Evolutionary conservation across 1,140 invertebrate species (phyloP).

Genomic region (Cotesia glomerata): DNA sequence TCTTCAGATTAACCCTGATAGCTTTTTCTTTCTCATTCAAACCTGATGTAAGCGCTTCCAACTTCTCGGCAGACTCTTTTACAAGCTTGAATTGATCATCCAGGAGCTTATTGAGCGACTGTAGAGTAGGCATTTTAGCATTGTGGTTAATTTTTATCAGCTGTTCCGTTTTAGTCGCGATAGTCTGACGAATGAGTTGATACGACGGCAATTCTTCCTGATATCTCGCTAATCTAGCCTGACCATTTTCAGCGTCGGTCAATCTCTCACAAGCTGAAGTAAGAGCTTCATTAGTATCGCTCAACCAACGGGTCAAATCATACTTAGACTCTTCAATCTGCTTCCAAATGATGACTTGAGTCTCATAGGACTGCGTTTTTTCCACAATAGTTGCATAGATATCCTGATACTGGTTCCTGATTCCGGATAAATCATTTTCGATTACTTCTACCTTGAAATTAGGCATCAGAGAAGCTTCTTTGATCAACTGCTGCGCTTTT

Average conservation of each 20-base stretch:
- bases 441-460: slow-evolving; percentile 73
- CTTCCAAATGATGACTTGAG: slow-evolving; percentile 88
- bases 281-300: slow-evolving; percentile 77
- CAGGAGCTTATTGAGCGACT: slow-evolving; percentile 72
- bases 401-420: slow-evolving; percentile 77
- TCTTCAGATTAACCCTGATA: slow-evolving; percentile 75
- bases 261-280: slow-evolving; percentile 76
- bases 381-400: slow-evolving; percentile 73
- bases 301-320: slow-evolving; percentile 83
- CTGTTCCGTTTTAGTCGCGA: slow-evolving; percentile 81
- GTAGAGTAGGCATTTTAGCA: slow-evolving; percentile 72
- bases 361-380: slow-evolving; percentile 80
- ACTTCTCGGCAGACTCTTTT: slow-evolving; percentile 73
- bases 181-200: slow-evolving; percentile 75
- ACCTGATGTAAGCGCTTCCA: slow-evolving; percentile 74
- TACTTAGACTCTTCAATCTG: slow-evolving; percentile 87
- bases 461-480: slow-evolving; percentile 76
- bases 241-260: slow-evolving; percentile 79
- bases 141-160: slow-evolving; percentile 80
- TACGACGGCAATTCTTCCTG: slow-evolving; percentile 84
- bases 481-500: slow-evolving; percentile 73
- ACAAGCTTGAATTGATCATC: slow-evolving; percentile 81
- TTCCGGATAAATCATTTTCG: slow-evolving; percentile 68
- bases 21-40: slow-evolving; percentile 77
- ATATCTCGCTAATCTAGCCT: slow-evolving; percentile 80